Percentiles rank a stretch among this genome's conserved stretches.
Evolutionary conservation across 2,888 invertebrate genomes (phyloP).

Genomic region (Ceratothoa steindachneri): DNA sequence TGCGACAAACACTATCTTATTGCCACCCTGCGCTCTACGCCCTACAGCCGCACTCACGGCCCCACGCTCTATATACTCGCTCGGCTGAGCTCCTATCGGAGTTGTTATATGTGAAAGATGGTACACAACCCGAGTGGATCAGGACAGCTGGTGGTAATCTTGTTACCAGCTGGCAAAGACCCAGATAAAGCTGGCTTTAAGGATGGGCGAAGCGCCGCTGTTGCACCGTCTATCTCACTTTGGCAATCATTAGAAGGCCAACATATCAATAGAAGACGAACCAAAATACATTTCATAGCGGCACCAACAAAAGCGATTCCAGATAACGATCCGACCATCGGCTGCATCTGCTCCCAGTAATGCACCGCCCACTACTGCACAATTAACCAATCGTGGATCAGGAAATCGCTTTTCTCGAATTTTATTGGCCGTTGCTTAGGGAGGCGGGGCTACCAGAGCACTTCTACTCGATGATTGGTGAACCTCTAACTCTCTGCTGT

Average conservation of each 20-base stretch:
- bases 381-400: background rate
- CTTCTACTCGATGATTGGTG: background rate
- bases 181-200: constrained; percentile 10
- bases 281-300: constrained; percentile 2
- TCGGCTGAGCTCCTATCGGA: background rate
- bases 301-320: background rate
- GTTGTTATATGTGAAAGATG: constrained; percentile 12
- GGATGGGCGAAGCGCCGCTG: background rate
- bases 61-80: background rate
- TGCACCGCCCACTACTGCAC: background rate
- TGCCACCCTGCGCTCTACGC: background rate
- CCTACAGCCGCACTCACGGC: background rate
- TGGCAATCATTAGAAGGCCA: constrained; percentile 7
- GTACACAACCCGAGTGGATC: background rate
- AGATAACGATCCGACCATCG: constrained; percentile 5
- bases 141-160: constrained; percentile 11
- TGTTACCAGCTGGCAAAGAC: constrained; percentile 15
- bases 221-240: constrained; percentile 3
- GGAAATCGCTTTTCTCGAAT: background rate
- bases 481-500: background rate
- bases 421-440: background rate
- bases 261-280: constrained; percentile 5
- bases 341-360: constrained; percentile 1
- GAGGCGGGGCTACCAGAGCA: background rate
- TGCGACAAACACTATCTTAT: background rate